Evolutionary conservation across 2,113 vertebrate genomes (phyloP).

Genomic region (Phaethon lepturus): DNA sequence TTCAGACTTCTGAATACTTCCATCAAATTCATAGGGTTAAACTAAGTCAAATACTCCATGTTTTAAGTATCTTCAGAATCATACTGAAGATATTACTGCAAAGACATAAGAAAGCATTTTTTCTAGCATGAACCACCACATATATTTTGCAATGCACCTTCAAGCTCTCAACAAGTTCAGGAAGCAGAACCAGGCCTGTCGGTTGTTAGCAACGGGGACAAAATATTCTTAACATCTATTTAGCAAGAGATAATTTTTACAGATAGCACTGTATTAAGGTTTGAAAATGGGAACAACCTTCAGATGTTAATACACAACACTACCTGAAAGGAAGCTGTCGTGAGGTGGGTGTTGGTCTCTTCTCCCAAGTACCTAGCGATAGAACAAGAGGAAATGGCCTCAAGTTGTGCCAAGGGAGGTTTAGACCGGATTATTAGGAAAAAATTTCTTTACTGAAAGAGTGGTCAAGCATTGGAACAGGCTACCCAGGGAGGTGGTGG

Average conservation of each 20-base stretch:
- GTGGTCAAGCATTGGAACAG: too few species aligned
- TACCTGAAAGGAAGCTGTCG: too few species aligned
- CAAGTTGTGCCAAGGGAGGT: too few species aligned
- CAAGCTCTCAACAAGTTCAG: background rate
- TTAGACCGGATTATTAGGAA: too few species aligned
- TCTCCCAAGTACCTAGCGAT: too few species aligned
- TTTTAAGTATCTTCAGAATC: background rate
- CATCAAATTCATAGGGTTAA: background rate
- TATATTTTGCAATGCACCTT: background rate
- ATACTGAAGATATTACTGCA: background rate
- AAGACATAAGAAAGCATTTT: background rate
- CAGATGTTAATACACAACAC: background rate
- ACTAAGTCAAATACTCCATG: background rate
- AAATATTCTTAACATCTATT: background rate
- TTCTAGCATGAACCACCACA: background rate
- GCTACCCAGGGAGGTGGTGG: too few species aligned
- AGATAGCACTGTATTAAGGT: background rate
- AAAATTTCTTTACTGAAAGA: too few species aligned
- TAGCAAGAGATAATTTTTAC: background rate
- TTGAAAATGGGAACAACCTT: background rate
- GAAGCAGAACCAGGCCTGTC: slow-evolving; percentile 16
- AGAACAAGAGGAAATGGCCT: too few species aligned
- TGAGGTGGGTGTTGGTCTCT: too few species aligned
- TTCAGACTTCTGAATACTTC: background rate
- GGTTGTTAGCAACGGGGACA: background rate